Evolutionary conservation across 1,140 invertebrate species (phyloP).

Genomic region (Drosophila nasuta): DNA sequence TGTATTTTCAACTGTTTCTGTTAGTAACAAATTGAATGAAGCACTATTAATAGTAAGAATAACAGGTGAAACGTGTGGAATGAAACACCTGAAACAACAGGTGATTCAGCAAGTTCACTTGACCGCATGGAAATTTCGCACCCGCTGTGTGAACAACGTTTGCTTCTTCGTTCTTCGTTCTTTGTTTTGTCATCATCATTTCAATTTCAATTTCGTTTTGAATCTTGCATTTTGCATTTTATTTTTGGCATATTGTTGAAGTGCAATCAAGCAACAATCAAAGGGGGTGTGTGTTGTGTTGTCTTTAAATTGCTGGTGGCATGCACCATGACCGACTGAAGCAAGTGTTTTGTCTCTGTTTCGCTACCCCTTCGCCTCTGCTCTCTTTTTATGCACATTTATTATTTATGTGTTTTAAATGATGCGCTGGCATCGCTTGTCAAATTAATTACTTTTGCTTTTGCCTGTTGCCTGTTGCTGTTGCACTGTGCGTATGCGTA

Average conservation of each 20-base stretch:
- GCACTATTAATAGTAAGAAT: neutral
- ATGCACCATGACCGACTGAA: conserved; percentile 66
- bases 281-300: conserved; percentile 46
- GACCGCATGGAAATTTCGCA: neutral
- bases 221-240: conserved; percentile 15
- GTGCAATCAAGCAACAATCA: conserved; percentile 40
- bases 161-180: too few relatives aligned
- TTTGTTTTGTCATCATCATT: conserved; percentile 60
- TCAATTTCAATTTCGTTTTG: conserved; percentile 62
- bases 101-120: neutral
- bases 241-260: conserved; percentile 7
- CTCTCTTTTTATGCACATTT: conserved; percentile 8
- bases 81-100: conserved; percentile 9
- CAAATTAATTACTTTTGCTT: conserved; percentile 70
- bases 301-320: conserved; percentile 34
- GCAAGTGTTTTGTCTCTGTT: neutral
- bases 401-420: conserved; percentile 77
- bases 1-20: too few relatives aligned
- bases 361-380: too few relatives aligned
- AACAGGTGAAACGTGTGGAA: neutral
- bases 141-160: neutral
- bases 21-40: conserved; percentile 1
- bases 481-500: conserved; percentile 33
- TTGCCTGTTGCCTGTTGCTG: conserved; percentile 28
- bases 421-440: conserved; percentile 71